phyloP scores from a whole-genome alignment of 37 sponge, comb jelly and placozoan genomes.

The Spongilla lacustris region DNA sequence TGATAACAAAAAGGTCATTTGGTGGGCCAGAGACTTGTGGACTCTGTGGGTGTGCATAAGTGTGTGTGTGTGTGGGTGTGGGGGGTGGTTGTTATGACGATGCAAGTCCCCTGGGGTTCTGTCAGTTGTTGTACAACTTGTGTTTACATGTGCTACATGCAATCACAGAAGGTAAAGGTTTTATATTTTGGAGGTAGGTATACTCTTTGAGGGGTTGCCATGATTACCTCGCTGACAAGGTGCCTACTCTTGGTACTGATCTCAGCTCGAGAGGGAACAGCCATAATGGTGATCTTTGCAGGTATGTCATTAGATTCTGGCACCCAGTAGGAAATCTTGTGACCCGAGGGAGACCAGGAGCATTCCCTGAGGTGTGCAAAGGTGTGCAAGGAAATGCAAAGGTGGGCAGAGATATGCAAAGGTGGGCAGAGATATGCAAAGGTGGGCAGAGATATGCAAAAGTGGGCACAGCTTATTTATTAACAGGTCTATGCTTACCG shows the following conservation, averaged over 20 bases:
- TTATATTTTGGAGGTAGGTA: too few species aligned
- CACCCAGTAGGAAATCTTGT: conserved; percentile 94
- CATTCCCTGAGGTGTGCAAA: conserved; percentile 64
- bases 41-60: too few species aligned
- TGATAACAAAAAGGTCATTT: too few species aligned
- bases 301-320: conserved; percentile 88
- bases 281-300: conserved; percentile 91
- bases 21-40: too few species aligned
- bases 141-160: too few species aligned
- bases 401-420: background rate
- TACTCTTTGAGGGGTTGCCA: too few species aligned
- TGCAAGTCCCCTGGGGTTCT: too few species aligned
- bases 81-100: too few species aligned
- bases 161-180: too few species aligned
- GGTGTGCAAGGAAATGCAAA: background rate
- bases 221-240: conserved; percentile 81
- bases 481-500: too few species aligned
- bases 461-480: too few species aligned
- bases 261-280: conserved; percentile 82
- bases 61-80: background rate
- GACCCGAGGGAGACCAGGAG: conserved; percentile 88
- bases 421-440: background rate
- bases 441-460: background rate
- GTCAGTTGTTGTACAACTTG: too few species aligned
- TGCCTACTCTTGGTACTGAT: conserved; percentile 92